phyloP scores from a whole-genome alignment of 2,113 vertebrate genomes.

The Trematocara zebra region DNA sequence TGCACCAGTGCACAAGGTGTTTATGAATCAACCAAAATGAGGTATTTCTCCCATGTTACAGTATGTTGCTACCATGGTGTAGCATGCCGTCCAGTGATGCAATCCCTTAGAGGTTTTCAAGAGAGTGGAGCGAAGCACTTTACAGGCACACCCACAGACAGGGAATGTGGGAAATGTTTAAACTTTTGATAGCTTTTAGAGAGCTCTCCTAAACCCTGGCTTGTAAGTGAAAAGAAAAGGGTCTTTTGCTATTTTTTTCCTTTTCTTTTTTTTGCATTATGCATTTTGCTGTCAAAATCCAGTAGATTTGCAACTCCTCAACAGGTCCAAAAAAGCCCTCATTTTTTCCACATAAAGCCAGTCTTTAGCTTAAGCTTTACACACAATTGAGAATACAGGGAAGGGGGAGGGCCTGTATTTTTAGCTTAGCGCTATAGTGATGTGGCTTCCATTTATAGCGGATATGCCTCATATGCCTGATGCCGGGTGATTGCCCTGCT shows the following conservation, averaged over 20 bases:
- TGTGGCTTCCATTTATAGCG: constrained; percentile 59
- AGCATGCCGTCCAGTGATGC: constrained; percentile 54
- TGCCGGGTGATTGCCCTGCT: constrained; percentile 30
- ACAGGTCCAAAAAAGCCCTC: not conserved
- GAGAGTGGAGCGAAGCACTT: constrained; percentile 55
- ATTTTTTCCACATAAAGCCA: not conserved
- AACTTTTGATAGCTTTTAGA: constrained; percentile 62
- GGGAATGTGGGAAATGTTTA: constrained; percentile 52
- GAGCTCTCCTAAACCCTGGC: constrained; percentile 30
- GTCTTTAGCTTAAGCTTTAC: not conserved
- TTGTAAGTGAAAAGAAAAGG: not conserved
- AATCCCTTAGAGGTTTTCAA: constrained; percentile 51
- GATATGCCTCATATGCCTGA: constrained; percentile 29
- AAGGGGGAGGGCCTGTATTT: constrained; percentile 48
- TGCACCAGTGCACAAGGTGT: constrained; percentile 31
- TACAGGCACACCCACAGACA: constrained; percentile 50
- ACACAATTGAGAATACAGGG: constrained; percentile 55
- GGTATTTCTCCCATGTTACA: constrained; percentile 61
- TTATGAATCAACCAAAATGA: constrained; percentile 64
- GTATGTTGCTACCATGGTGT: constrained; percentile 52
- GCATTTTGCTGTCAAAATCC: constrained; percentile 15
- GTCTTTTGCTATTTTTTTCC: not conserved
- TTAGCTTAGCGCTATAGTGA: constrained; percentile 38
- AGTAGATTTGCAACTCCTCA: not conserved
- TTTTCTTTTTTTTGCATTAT: not conserved